Evolutionary conservation across 2,113 vertebrate genomes (phyloP).

Genomic region (Maccullochella peelii): DNA sequence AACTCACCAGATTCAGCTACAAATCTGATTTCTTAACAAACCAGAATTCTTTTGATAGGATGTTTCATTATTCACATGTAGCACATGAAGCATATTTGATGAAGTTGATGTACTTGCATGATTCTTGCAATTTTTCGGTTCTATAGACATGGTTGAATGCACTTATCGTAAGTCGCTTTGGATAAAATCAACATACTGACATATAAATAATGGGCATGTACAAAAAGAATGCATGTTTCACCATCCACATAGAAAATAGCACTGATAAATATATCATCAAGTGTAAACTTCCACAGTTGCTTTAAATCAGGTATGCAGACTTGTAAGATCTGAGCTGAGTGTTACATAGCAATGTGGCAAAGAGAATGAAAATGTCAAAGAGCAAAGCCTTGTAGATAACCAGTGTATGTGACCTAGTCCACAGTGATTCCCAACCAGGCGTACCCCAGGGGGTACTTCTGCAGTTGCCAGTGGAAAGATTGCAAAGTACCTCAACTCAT

Average conservation of each 20-base stretch:
- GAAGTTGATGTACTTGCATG: too few species aligned
- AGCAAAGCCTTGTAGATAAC: neutral
- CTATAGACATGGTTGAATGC: too few species aligned
- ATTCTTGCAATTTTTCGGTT: too few species aligned
- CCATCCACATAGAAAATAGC: neutral
- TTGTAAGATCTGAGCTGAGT: neutral
- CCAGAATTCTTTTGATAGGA: neutral
- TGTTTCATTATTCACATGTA: neutral
- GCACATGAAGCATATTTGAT: too few species aligned
- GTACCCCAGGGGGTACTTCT: too few species aligned
- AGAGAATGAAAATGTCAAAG: neutral
- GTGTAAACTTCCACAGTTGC: neutral
- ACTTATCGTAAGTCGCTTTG: too few species aligned
- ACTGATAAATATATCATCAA: neutral
- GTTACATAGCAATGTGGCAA: neutral
- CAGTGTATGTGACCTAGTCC: too few species aligned
- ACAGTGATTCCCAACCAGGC: too few species aligned
- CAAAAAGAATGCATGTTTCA: neutral
- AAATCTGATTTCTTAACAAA: slow-evolving; percentile 10
- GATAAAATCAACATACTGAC: neutral
- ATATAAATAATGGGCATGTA: neutral
- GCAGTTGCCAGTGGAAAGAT: too few species aligned
- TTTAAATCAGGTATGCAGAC: neutral
- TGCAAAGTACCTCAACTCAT: too few species aligned
- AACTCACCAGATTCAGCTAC: neutral